Percentiles rank a stretch among this genome's conserved stretches.
These are phyloP conservation scores for Gastrophryne carolinensis DNA, from an alignment of 2,797 vertebrate genomes.

Conservation along the genomic window DNA sequence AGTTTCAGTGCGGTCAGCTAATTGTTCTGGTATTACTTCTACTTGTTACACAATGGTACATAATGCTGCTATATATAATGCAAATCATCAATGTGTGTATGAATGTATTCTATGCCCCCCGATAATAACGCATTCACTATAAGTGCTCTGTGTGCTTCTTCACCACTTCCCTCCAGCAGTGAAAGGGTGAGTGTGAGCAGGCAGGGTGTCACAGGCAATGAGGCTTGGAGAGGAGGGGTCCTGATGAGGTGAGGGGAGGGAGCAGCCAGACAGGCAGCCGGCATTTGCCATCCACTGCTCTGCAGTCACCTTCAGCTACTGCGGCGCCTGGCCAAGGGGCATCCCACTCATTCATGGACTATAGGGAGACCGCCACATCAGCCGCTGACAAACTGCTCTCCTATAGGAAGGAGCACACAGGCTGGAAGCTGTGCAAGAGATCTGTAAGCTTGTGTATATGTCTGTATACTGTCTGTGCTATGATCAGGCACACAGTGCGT, in stretches of 20 bases:
- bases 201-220: not conserved
- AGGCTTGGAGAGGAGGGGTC: not conserved
- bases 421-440: constrained; percentile 82
- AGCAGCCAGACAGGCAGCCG: not conserved
- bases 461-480: too few relatives aligned
- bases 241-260: constrained; percentile 40
- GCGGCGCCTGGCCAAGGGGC: not conserved
- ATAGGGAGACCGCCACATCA: constrained; percentile 58
- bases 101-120: too few relatives aligned
- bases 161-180: too few relatives aligned
- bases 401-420: constrained; percentile 76
- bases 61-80: too few relatives aligned
- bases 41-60: too few relatives aligned
- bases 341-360: constrained; percentile 65
- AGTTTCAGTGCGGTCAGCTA: too few relatives aligned
- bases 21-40: too few relatives aligned
- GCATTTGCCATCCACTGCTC: not conserved
- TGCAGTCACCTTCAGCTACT: rapidly evolving
- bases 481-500: too few relatives aligned
- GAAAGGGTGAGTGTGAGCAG: too few relatives aligned
- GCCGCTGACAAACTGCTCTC: constrained; percentile 72
- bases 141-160: too few relatives aligned
- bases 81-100: too few relatives aligned
- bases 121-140: too few relatives aligned
- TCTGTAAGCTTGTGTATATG: constrained; percentile 69